phyloP scores from a whole-genome alignment of 2,888 invertebrate genomes.

The Mythimna pallens region DNA sequence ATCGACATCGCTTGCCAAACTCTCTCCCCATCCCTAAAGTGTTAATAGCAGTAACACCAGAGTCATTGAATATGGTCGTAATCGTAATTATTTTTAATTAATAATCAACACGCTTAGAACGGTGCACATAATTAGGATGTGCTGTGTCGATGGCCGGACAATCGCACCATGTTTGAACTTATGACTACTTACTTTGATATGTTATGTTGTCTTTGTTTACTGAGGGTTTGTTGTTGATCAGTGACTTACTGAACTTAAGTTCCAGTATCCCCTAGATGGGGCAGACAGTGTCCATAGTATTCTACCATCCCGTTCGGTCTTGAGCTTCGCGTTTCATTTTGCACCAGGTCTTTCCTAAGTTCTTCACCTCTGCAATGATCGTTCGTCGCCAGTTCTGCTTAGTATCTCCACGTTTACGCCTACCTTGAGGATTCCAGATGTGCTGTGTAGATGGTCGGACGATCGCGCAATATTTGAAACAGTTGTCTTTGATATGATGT shows the following conservation, averaged over 20 bases:
- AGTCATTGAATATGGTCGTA: constrained; percentile 91
- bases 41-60: constrained; percentile 90
- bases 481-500: constrained; percentile 26
- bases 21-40: constrained; percentile 75
- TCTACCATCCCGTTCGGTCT: no score
- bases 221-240: no score
- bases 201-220: no score
- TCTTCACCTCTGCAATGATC: no score
- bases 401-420: no score
- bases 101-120: constrained; percentile 90
- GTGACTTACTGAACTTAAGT: no score
- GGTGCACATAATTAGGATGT: constrained; percentile 87
- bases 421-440: constrained; percentile 69
- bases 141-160: constrained; percentile 83
- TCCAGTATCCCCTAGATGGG: no score
- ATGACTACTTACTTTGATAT: constrained; percentile 9
- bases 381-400: no score
- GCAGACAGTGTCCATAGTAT: no score
- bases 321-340: no score
- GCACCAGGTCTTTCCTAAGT: no score
- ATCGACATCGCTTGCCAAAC: constrained; percentile 56
- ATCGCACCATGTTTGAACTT: constrained; percentile 53
- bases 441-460: constrained; percentile 83
- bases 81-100: constrained; percentile 91
- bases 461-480: constrained; percentile 48